Conservation (phyloP, 2,797 vertebrate genomes). For the Potorous gilbertii region DNA sequence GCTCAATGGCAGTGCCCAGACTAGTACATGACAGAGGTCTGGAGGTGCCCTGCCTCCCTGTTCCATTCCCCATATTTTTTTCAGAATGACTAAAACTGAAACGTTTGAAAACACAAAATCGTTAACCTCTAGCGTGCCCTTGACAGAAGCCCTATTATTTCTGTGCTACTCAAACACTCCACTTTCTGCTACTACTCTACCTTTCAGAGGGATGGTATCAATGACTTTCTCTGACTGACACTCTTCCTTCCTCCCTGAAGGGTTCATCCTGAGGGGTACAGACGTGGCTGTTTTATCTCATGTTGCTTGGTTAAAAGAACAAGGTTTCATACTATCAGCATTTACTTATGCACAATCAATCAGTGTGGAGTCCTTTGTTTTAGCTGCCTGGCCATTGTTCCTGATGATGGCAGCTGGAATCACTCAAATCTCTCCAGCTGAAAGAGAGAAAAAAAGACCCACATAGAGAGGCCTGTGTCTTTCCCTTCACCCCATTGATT, state of each 20-base stretch:
- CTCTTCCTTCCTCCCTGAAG: slow-evolving; percentile 36
- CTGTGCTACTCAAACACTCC: background rate
- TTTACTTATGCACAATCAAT: background rate
- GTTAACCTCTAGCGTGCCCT: slow-evolving; percentile 17
- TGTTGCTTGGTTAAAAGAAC: background rate
- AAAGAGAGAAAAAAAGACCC: background rate
- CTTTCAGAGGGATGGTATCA: background rate
- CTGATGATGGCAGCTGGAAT: slow-evolving; percentile 4
- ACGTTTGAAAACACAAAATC: slow-evolving; percentile 10
- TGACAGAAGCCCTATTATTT: background rate
- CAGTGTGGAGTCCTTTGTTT: background rate
- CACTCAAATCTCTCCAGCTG: slow-evolving; percentile 4
- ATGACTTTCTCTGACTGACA: background rate
- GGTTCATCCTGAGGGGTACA: background rate
- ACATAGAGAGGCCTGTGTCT: background rate
- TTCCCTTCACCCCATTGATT: background rate
- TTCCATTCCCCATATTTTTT: slow-evolving; percentile 18
- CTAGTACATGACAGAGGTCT: background rate
- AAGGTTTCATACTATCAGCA: background rate
- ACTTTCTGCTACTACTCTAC: background rate
- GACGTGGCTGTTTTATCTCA: slow-evolving; percentile 28
- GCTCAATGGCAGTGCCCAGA: background rate
- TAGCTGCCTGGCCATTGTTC: background rate
- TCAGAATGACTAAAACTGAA: background rate
- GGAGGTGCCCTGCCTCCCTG: background rate